Conservation (phyloP, 2,113 vertebrate species). For the Saccopteryx bilineata region DNA sequence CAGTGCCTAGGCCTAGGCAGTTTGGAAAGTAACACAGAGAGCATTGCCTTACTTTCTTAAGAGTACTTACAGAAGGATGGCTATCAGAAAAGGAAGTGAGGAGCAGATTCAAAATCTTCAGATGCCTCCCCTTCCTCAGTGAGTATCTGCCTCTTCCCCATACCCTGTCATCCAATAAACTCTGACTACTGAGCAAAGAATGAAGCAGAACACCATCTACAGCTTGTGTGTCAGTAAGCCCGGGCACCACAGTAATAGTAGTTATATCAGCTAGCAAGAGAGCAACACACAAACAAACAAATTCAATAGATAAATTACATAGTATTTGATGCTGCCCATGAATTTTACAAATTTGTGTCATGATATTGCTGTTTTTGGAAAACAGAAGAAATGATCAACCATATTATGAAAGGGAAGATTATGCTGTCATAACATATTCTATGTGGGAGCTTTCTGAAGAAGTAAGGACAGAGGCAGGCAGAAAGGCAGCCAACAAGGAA, state of each 20-base stretch:
- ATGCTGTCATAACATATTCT: neutral
- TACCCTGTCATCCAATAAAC: neutral
- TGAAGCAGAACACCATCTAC: neutral
- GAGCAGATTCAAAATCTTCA: neutral
- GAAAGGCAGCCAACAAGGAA: neutral
- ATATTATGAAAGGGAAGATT: constrained; percentile 44
- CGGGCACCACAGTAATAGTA: neutral
- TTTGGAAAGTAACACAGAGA: constrained; percentile 43
- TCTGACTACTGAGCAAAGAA: neutral
- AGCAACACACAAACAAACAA: neutral
- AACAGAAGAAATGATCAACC: neutral
- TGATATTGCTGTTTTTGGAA: constrained; percentile 47
- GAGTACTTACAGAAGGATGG: neutral
- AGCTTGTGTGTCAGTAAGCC: neutral
- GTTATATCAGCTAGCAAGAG: neutral
- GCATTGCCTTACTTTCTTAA: neutral
- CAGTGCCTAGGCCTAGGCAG: neutral
- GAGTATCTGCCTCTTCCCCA: neutral
- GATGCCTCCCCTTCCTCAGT: neutral
- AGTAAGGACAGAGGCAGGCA: neutral
- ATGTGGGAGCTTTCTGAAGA: constrained; percentile 43
- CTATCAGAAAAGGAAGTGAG: constrained; percentile 33
- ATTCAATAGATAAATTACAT: constrained; percentile 45
- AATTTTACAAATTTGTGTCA: constrained; percentile 58
- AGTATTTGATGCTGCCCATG: neutral